Evolutionary conservation across 2,888 invertebrate species (phyloP).

Genomic region (Mellilla xanthometata): DNA sequence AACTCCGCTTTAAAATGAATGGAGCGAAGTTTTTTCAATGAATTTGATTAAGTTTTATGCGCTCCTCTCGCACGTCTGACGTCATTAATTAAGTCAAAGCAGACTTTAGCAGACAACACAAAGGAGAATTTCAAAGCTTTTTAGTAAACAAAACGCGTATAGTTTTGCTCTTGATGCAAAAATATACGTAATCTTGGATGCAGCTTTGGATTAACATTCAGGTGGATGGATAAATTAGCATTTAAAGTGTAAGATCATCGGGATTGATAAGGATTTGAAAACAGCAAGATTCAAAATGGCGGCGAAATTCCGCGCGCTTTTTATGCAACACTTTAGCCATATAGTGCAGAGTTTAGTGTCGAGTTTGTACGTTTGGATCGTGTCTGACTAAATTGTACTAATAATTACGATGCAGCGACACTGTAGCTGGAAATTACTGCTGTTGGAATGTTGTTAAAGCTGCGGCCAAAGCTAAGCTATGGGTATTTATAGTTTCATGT

Average conservation of each 20-base stretch:
- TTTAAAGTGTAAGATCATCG: slow-evolving; percentile 7
- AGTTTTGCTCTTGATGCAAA: neutral
- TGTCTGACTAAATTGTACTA: slow-evolving; percentile 7
- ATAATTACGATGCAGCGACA: slow-evolving; percentile 1
- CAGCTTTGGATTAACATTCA: slow-evolving; percentile 3
- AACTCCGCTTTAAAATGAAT: slow-evolving; percentile 21
- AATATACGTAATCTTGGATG: neutral
- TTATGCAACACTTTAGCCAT: neutral
- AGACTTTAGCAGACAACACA: neutral
- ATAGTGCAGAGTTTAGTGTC: slow-evolving; percentile 10
- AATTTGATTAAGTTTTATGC: slow-evolving; percentile 24
- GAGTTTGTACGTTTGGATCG: neutral
- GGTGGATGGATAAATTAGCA: neutral
- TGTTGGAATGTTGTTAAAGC: neutral
- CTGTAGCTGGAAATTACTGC: neutral
- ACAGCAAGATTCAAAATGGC: slow-evolving; percentile 1
- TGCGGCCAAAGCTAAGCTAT: neutral
- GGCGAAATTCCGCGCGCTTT: slow-evolving; percentile 3
- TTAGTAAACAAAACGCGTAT: neutral
- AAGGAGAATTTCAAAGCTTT: no score
- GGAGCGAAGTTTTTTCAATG: slow-evolving; percentile 21
- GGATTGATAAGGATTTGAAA: slow-evolving; percentile 11
- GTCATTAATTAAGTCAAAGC: slow-evolving; percentile 11
- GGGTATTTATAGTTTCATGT: neutral
- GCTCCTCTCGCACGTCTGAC: slow-evolving; percentile 15